phyloP scores from a whole-genome alignment of 2,797 vertebrate species.

The Clamator glandarius region DNA sequence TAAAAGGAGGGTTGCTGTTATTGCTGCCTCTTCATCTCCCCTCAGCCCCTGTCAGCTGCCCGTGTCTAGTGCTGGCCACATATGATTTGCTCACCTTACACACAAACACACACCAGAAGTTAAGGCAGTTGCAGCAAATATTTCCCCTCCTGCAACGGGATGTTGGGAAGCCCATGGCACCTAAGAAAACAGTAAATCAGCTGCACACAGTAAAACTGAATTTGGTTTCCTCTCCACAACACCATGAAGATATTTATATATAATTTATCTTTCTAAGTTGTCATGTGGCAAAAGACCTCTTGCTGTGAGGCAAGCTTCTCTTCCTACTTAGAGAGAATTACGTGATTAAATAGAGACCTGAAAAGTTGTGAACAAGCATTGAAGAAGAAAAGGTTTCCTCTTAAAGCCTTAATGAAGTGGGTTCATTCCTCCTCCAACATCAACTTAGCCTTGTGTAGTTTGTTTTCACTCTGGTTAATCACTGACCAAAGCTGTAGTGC shows the following conservation, averaged over 20 bases:
- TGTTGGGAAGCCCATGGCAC: not conserved
- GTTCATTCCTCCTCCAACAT: conserved; percentile 94
- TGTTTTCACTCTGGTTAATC: conserved; percentile 98
- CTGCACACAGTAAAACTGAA: conserved; percentile 79
- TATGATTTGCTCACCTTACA: not conserved
- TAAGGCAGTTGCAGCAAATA: not conserved
- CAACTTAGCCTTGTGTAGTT: conserved; percentile 94
- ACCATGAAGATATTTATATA: conserved; percentile 87
- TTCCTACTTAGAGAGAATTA: conserved; percentile 95
- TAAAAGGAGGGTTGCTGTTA: not conserved
- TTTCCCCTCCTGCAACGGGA: not conserved
- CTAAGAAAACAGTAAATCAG: conserved; percentile 66
- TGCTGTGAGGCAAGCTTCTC: conserved; percentile 89
- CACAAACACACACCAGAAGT: not conserved
- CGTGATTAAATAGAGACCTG: conserved; percentile 96
- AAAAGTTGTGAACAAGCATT: conserved; percentile 91
- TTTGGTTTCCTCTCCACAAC: conserved; percentile 76
- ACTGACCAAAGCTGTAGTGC: conserved; percentile 93
- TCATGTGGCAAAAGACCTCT: conserved; percentile 90
- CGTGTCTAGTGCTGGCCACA: not conserved
- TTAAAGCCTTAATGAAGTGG: conserved; percentile 99
- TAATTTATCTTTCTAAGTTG: conserved; percentile 96
- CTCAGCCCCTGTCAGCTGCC: not conserved
- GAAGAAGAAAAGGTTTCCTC: conserved; percentile 92
- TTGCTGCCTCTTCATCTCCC: conserved; percentile 4